Base-by-base conservation (phyloP, 2,888 invertebrate species). In the Argyresthia albistria region DNA sequence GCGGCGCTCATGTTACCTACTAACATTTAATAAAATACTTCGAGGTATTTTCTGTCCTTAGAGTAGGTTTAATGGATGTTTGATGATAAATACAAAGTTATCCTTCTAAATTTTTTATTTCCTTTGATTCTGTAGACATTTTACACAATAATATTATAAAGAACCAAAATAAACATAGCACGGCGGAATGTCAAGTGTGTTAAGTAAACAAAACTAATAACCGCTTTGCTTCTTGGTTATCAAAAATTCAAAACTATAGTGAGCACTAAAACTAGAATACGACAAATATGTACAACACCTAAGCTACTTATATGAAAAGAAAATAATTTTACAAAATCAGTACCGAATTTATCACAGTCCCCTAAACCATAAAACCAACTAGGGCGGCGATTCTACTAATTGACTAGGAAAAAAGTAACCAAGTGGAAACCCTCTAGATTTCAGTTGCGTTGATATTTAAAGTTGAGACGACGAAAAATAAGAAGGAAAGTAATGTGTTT, bases 211-310 rank as follows among this genome's bases (percentile, higher is more conserved):
- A 16, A 9, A 45, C 64, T 58, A 56, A 66, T 63, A 4, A 25
- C 61, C 68, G 64, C 64, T 66, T 65, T 61, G 64, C 66, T 65
- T 65, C 58, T 60, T 57, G 58, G 60, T 65, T 63, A 65, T 60
- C 57, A 60, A 66, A 62, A 61, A 59, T 54, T 60, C 57, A 60
- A 66, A 62, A 61, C 59, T 54, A 61, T 62, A 67, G 66, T 66
- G 64, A 69, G 15, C 45, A 10, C 8, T 14, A 14, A 15, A 3
- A 15, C 16, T 45, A n/a, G 10, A 45, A 39, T 39, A 39, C 14
- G 4, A 14, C 16, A 45, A 9, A 16, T 45, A 45, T 45, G 14
- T 45, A 45, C 15, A 15, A 43, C n/a, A 39, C n/a, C 9, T 15
- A 45, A 14, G 45, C 16, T 45, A 45, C 16, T 15, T 45, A 16